Evolutionary conservation across 2,888 invertebrate species (phyloP), one percentile per base, ranked within the genome.

Genomic region (Synergus umbraculus): DNA sequence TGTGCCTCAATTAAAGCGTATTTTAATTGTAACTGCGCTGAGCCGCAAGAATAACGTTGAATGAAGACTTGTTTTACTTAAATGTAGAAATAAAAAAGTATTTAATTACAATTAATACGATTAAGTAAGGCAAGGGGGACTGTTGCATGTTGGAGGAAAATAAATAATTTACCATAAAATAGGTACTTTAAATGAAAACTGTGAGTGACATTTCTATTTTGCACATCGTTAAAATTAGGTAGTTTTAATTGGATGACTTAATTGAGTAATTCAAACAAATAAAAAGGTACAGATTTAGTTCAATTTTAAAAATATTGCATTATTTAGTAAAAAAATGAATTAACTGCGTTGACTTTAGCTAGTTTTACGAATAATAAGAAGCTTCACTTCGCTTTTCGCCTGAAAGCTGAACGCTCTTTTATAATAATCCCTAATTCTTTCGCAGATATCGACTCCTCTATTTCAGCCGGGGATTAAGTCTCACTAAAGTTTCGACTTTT

Each of bases 1-100:
- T 86, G 85, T 88, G 86, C 87, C 88, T 87, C 87, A 88, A 90
- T 89, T 89, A 87, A 86, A 83, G 82, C 82, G 83, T 83, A 86
- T 88, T 89, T 89, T 90, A 90, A 89, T 90, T 90, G 88, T 86
- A 87, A 83, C 87, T 82, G 86, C 15, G 29, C 44, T 22, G 46
- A 69, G 9, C 69, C 29, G 13, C 3, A 22, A 49, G 44, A 22
- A 22, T 69, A 69, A 18, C 22, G 13, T 69, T 7, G 29, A 54
- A 7, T 5, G 15, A 54, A n/a, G 2, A 8, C n/a, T 2, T 15
- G n/a, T n/a, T 54, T 8, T 54, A n/a, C 54, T 54, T n/a, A 7
- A 49, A 15, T 29, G 29, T 7, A 37, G 0, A 37, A 37, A 5
- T 37, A 54, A 54, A 15, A n/a, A 49, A 15, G 15, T 13, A 49